Percentiles rank a stretch among this genome's conserved stretches.
Evolutionary conservation across 2,888 invertebrate species (phyloP).

Genomic region (Tetropium fuscum): DNA sequence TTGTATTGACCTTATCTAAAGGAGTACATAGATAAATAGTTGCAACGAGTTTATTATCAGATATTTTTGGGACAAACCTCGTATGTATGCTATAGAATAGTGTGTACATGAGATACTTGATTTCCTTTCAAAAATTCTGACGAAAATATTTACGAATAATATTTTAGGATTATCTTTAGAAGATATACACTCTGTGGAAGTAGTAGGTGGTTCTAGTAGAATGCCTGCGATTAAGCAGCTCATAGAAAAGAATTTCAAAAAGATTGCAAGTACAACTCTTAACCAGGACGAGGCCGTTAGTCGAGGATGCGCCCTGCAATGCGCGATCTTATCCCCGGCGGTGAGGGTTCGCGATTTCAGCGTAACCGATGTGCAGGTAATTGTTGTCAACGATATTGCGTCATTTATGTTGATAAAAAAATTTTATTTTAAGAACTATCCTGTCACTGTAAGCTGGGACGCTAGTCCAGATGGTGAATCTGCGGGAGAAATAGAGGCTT

Average conservation of each 20-base stretch:
- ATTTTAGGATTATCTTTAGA: conserved; percentile 79
- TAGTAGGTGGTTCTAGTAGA: conserved; percentile 95
- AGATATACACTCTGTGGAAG: conserved; percentile 94
- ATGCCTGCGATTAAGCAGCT: conserved; percentile 93
- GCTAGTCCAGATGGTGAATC: conserved; percentile 70
- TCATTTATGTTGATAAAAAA: too few relatives aligned
- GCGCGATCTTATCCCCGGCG: conserved; percentile 97
- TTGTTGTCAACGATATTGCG: too few relatives aligned
- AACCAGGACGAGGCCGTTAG: conserved; percentile 99
- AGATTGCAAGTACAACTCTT: conserved; percentile 91
- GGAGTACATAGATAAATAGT: too few relatives aligned
- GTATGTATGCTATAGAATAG: too few relatives aligned
- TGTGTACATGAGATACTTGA: too few relatives aligned
- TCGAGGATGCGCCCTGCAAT: conserved; percentile 95
- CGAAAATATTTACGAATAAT: not conserved
- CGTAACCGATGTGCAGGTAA: conserved; percentile 87
- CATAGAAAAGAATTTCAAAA: conserved; percentile 89
- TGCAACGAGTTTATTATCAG: too few relatives aligned
- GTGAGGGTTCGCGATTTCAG: conserved; percentile 97
- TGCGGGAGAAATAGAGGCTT: conserved; percentile 90
- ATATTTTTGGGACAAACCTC: too few relatives aligned
- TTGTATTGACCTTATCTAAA: too few relatives aligned
- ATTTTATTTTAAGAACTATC: conserved; percentile 72
- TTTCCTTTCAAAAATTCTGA: too few relatives aligned
- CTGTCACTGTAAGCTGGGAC: conserved; percentile 88